Base-by-base conservation (phyloP, 2,888 invertebrate species). In the Conchocele bisecta region DNA sequence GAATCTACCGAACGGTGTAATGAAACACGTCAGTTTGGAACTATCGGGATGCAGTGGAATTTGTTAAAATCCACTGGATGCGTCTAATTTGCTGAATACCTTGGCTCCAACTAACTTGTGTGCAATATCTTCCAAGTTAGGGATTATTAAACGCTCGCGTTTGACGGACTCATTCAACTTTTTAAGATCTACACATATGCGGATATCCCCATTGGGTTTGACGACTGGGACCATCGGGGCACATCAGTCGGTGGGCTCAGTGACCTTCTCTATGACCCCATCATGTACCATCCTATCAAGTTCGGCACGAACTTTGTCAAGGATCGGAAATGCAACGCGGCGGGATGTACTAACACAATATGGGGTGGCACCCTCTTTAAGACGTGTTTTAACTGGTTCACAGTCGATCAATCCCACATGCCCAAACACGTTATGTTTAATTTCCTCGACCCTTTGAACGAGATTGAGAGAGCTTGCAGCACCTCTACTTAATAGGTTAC, bases 111-210 rank as follows among this genome's bases (percentile, higher is more conserved):
- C 29, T 3, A 81, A 41, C n/a, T 68, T 17, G 1, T 44, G 29
- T 13, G 74, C 33, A 1, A 81, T 66, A 35, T 79, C 74, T 20
- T 76, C 76, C 24, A 69, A 26, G 22, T 66, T 71, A 51, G 67
- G 72, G 31, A 81, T 31, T 17, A 65, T 73, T 41, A 57, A 64
- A 20, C 75, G 71, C 56, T 70, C 74, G 5, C 74, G 48, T 22
- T 63, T 42, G 35, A 81, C 64, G 1, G 71, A 73, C 48, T 33
- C 46, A 33, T 75, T 78, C 11, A 80, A 39, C 41, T 80, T 68
- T 33, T 67, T 42, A 9, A 72, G 68, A 48, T 81, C 75, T 17
- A 75, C 64, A 28, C 76, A 79, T 13, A 79, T 57, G 3, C 71
- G 31, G 4, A 75, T n/a, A 7, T 58, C 66, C 29, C 64, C 67